phyloP scores from a whole-genome alignment of 2,888 invertebrate genomes.

The Andricus quercusramuli region DNA sequence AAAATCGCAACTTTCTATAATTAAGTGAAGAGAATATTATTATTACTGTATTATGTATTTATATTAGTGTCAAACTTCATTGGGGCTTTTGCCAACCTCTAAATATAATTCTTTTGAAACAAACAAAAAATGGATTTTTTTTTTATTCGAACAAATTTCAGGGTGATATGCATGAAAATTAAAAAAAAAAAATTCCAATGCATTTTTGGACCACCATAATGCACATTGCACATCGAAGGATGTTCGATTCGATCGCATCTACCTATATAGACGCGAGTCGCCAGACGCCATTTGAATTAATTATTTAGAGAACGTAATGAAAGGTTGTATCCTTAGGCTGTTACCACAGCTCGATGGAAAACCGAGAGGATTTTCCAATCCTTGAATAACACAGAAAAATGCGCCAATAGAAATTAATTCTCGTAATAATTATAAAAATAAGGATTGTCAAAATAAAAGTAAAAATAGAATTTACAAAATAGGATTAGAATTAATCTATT shows the following conservation, averaged over 20 bases:
- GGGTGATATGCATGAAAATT: no score
- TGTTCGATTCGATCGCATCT: not conserved
- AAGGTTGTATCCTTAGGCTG: not conserved
- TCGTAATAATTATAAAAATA: not conserved
- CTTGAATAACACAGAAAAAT: not conserved
- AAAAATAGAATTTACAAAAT: not conserved
- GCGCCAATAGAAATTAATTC: not conserved
- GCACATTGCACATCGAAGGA: not conserved
- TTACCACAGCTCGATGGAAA: conserved; percentile 4
- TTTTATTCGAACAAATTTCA: no score
- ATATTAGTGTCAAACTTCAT: no score
- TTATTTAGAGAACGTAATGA: conserved; percentile 22
- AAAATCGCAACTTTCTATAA: no score
- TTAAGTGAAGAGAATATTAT: no score
- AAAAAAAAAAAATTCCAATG: no score
- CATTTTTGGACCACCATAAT: no score
- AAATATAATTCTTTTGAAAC: no score
- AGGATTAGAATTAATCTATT: not conserved
- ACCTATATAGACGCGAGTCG: not conserved
- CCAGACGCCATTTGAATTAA: conserved; percentile 27
- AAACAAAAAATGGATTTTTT: no score
- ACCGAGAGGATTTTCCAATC: not conserved
- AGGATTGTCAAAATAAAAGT: not conserved
- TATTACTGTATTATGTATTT: no score
- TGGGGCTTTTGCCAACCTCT: no score